Conservation (phyloP, 1,140 invertebrate genomes). For the Agraylea sexmaculata region DNA sequence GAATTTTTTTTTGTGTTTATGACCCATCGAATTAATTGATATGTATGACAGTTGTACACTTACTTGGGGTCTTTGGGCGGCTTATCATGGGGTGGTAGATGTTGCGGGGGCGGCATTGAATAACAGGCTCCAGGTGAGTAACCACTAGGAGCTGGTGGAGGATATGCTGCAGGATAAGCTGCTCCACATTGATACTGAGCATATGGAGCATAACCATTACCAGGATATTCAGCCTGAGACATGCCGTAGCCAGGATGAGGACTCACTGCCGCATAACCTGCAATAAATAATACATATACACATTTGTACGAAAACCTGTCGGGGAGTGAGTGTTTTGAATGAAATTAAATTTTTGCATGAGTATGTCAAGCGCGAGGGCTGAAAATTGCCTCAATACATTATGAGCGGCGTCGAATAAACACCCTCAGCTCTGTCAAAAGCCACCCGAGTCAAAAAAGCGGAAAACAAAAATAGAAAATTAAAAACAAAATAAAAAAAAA, state of each 20-base stretch:
- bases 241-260: slow-evolving; percentile 74
- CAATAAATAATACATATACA: slow-evolving; percentile 1
- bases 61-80: slow-evolving; percentile 61
- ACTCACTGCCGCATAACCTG: slow-evolving; percentile 69
- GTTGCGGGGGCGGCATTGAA: slow-evolving; percentile 69
- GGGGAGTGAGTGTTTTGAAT: too few relatives aligned
- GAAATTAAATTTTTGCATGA: too few relatives aligned
- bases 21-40: not conserved
- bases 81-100: slow-evolving; percentile 60
- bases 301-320: not conserved
- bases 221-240: slow-evolving; percentile 65
- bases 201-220: slow-evolving; percentile 57
- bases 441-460: too few relatives aligned
- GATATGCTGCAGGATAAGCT: slow-evolving; percentile 51
- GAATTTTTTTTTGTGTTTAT: slow-evolving; percentile 3
- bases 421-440: too few relatives aligned
- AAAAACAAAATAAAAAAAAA: too few relatives aligned
- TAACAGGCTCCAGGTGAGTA: slow-evolving; percentile 65
- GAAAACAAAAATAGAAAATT: too few relatives aligned
- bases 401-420: too few relatives aligned
- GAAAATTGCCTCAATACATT: too few relatives aligned
- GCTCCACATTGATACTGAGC: slow-evolving; percentile 43
- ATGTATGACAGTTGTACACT: too few relatives aligned
- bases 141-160: slow-evolving; percentile 50
- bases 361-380: too few relatives aligned